phyloP scores from a whole-genome alignment of 1,140 invertebrate species.

The Drosophila hydei region DNA sequence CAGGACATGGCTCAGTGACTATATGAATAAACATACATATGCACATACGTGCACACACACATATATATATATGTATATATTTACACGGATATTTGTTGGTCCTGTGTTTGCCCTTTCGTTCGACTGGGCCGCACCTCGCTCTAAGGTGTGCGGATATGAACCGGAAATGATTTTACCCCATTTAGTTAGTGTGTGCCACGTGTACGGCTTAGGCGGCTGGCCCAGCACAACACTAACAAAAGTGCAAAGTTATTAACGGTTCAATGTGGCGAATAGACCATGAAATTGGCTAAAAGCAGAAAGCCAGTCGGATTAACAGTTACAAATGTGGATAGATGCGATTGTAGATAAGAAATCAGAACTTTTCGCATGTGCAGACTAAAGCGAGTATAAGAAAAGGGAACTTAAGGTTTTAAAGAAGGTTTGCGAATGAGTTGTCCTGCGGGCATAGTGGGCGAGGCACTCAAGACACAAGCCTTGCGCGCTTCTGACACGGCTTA shows the following conservation, averaged over 20 bases:
- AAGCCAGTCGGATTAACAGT: too few relatives aligned
- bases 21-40: background rate
- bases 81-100: constrained; percentile 12
- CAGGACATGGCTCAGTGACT: constrained; percentile 40
- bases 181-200: constrained; percentile 33
- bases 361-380: too few relatives aligned
- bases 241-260: constrained; percentile 34
- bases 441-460: too few relatives aligned
- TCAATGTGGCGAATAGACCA: background rate
- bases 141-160: constrained; percentile 60
- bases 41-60: background rate
- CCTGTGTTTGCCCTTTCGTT: constrained; percentile 33
- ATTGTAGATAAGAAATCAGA: too few relatives aligned
- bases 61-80: background rate
- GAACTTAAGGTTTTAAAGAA: too few relatives aligned
- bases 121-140: constrained; percentile 40
- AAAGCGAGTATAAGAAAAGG: too few relatives aligned
- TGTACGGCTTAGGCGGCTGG: background rate
- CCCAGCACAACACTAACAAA: constrained; percentile 4
- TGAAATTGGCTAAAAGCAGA: constrained; percentile 6
- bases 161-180: constrained; percentile 71
- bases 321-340: too few relatives aligned
- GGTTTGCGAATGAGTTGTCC: too few relatives aligned
- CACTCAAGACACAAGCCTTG: too few relatives aligned
- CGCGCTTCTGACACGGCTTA: too few relatives aligned